These are phyloP conservation scores for Siphlonurus alternatus DNA, from an alignment of 2,888 invertebrate species.

Conservation along the genomic window DNA sequence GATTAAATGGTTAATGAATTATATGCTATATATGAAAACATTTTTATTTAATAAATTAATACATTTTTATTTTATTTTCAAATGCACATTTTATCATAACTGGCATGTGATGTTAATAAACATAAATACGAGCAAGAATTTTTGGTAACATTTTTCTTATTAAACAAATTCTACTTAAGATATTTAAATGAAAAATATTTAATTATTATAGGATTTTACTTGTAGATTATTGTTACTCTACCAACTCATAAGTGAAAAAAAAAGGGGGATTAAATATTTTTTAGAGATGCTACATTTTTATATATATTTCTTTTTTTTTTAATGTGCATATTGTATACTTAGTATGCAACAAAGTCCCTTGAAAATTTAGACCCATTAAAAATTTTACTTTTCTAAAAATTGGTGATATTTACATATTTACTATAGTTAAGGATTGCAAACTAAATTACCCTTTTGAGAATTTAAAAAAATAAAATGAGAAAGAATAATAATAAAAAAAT, in stretches of 20 bases:
- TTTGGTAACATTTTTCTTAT: neutral
- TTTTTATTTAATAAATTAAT: too few species aligned
- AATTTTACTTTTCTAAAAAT: neutral
- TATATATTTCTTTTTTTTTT: neutral
- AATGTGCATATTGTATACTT: neutral
- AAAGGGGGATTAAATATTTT: too few species aligned
- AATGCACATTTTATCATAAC: too few species aligned
- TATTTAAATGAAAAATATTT: neutral
- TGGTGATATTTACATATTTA: neutral
- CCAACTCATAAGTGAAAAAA: too few species aligned
- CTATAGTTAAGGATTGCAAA: neutral
- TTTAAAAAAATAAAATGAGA: neutral
- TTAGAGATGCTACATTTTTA: neutral
- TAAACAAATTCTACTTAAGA: neutral
- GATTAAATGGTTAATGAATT: too few species aligned
- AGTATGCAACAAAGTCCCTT: neutral
- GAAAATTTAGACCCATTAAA: neutral
- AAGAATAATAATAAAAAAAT: neutral
- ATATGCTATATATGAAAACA: too few species aligned
- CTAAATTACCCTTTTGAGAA: neutral
- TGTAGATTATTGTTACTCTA: too few species aligned
- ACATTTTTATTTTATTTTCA: too few species aligned
- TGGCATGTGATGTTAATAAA: too few species aligned
- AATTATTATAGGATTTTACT: neutral
- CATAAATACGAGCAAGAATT: too few species aligned